Conservation (phyloP, 2,888 invertebrate genomes). For the Penaeus monodon region DNA sequence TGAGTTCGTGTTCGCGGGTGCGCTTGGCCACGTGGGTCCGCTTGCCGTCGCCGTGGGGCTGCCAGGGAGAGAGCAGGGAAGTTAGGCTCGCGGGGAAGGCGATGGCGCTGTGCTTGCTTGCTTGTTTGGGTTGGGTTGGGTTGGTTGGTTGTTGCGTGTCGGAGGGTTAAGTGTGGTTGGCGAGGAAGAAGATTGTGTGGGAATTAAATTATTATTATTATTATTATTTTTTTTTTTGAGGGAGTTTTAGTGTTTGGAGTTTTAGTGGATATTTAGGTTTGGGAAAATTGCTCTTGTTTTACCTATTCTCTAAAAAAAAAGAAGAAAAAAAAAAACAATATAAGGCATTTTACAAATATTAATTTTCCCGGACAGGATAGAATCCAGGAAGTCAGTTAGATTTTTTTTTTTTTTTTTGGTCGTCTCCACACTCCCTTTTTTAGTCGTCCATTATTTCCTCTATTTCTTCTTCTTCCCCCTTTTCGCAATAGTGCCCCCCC, state of each 20-base stretch:
- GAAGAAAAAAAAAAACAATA: no score
- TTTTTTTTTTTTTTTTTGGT: neutral
- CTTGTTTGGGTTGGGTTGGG: neutral
- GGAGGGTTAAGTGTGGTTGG: no score
- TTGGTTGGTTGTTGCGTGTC: no score
- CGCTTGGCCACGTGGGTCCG: slow-evolving; percentile 35
- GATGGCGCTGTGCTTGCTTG: neutral
- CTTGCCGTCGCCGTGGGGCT: slow-evolving; percentile 56
- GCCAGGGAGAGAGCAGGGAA: neutral
- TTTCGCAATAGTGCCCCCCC: neutral
- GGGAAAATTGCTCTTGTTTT: no score
- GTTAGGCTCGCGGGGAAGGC: neutral
- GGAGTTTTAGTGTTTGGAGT: no score
- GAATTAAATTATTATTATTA: no score
- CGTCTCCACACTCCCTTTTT: neutral
- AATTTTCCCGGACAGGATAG: no score
- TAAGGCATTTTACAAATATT: no score
- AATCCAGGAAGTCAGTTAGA: neutral
- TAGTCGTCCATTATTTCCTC: neutral
- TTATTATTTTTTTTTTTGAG: no score
- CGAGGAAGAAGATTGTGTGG: no score
- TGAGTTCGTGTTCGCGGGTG: slow-evolving; percentile 43
- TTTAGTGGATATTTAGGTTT: no score
- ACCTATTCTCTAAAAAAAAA: no score
- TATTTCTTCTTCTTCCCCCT: neutral